A percentile compares a stretch with the other conserved stretches of the same genome.
phyloP scores from a whole-genome alignment of 2,113 vertebrate species.

The Lampris incognitus region DNA sequence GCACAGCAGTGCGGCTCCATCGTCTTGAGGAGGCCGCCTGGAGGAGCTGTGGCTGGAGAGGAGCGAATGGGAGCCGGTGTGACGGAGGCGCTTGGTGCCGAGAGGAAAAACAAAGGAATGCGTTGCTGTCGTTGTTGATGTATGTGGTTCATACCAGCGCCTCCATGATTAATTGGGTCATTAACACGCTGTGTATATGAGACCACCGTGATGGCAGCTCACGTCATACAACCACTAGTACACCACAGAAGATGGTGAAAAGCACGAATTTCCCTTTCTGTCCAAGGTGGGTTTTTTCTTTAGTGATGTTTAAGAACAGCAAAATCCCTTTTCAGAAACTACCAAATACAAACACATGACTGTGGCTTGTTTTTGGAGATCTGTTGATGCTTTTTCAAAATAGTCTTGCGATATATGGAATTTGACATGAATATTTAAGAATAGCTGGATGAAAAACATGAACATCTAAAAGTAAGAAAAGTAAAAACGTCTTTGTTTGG shows the following conservation, averaged over 20 bases:
- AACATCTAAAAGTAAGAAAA: no score
- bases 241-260: not conserved
- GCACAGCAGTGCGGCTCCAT: constrained; percentile 71
- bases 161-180: constrained; percentile 71
- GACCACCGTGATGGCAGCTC: not conserved
- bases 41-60: constrained; percentile 69
- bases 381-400: no score
- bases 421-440: no score
- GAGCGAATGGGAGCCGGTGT: constrained; percentile 53
- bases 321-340: no score
- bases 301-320: no score
- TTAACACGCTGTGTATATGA: constrained; percentile 57
- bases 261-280: no score
- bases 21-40: constrained; percentile 75
- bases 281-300: no score
- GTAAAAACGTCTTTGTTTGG: no score
- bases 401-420: no score
- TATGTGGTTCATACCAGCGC: constrained; percentile 57
- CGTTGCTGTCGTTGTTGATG: constrained; percentile 59
- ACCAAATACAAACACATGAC: no score
- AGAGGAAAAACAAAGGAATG: constrained; percentile 70
- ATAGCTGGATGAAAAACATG: no score
- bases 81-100: constrained; percentile 55
- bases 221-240: not conserved
- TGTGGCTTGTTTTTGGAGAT: no score